Percentiles rank a stretch among this genome's conserved stretches.
These are phyloP conservation scores for Stigmatopora argus DNA, from an alignment of 2,113 vertebrate species.

Conservation along the genomic window DNA sequence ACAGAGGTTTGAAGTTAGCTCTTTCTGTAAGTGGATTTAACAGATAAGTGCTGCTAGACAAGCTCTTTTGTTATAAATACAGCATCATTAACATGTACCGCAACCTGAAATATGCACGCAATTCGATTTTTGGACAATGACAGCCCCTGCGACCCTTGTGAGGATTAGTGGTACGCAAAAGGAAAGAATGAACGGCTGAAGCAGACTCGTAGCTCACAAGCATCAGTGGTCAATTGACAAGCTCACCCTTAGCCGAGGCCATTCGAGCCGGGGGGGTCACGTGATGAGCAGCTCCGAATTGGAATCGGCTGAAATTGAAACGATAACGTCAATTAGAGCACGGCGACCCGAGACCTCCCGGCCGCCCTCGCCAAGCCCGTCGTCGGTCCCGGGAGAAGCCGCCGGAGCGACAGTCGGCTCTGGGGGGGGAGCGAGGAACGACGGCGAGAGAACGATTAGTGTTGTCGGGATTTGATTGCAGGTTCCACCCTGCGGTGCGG, in stretches of 20 bases:
- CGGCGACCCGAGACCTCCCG: conserved; percentile 60
- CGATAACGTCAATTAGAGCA: conserved; percentile 76
- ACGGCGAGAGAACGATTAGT: conserved; percentile 28
- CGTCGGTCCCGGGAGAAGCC: no score
- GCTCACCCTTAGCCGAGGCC: conserved; percentile 38
- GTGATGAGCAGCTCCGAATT: conserved; percentile 68
- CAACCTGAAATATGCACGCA: background rate
- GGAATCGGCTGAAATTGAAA: conserved; percentile 76
- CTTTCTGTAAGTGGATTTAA: conserved; percentile 18
- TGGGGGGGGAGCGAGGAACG: conserved; percentile 33
- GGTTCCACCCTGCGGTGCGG: conserved; percentile 66
- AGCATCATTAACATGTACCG: background rate
- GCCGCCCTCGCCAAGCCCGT: conserved; percentile 5
- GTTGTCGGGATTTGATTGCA: conserved; percentile 67
- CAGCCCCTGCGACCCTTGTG: no score
- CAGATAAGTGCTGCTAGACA: background rate
- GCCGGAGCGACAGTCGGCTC: conserved; percentile 37
- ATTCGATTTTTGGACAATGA: no score
- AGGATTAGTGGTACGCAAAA: no score
- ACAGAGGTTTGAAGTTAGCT: conserved; percentile 38
- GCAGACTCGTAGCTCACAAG: no score
- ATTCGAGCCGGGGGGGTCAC: conserved; percentile 40
- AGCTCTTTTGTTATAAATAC: no score
- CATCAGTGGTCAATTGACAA: conserved; percentile 55
- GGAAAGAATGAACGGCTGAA: no score